These are phyloP conservation scores for Theretra japonica DNA, from an alignment of 2,888 invertebrate genomes.

Conservation along the genomic window DNA sequence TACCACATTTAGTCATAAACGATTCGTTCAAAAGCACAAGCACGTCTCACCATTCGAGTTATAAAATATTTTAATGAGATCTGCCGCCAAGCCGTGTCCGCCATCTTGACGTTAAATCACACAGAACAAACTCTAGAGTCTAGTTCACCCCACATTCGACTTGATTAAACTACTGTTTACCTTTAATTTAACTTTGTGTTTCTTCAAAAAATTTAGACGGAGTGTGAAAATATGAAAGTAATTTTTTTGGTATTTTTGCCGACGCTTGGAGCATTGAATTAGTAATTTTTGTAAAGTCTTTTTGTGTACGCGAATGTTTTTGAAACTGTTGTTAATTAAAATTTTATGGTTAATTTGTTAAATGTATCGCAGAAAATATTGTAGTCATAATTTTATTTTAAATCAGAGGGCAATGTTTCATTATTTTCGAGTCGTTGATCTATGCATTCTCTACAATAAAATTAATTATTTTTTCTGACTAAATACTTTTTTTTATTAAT, in stretches of 20 bases:
- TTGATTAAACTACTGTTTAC: constrained; percentile 25
- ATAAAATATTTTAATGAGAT: constrained; percentile 24
- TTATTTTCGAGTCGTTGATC: too few species aligned
- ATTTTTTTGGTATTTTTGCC: background rate
- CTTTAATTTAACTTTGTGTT: constrained; percentile 10
- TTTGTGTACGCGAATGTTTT: background rate
- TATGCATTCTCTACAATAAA: too few species aligned
- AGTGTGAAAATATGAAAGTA: background rate
- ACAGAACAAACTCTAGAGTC: background rate
- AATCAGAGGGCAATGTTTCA: too few species aligned
- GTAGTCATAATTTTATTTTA: too few species aligned
- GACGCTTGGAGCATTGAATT: background rate
- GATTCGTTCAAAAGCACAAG: background rate
- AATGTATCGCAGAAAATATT: background rate
- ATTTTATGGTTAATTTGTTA: background rate
- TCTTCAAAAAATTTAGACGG: constrained; percentile 16
- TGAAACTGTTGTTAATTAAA: background rate
- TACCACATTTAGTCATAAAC: background rate
- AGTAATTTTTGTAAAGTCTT: background rate
- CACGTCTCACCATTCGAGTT: background rate
- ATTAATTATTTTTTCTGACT: too few species aligned
- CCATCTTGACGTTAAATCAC: constrained; percentile 24
- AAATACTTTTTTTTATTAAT: too few species aligned
- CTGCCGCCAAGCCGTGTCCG: background rate
- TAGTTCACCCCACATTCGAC: background rate